These are phyloP conservation scores for Nipponacmea schrenckii DNA, from an alignment of 2,888 invertebrate genomes.

Conservation along the genomic window DNA sequence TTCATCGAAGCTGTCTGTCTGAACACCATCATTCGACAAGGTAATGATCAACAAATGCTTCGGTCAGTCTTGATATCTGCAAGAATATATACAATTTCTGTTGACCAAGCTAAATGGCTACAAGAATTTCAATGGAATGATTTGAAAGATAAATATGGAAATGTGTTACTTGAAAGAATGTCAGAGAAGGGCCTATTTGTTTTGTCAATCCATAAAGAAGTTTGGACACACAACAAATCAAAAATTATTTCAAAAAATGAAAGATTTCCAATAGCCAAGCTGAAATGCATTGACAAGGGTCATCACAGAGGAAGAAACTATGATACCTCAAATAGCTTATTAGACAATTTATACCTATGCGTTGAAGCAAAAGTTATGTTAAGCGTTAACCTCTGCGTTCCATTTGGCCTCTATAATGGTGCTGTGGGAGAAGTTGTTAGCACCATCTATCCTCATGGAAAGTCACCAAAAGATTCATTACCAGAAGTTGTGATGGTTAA, in stretches of 20 bases:
- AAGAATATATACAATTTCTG: neutral
- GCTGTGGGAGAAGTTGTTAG: conserved; percentile 29
- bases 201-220: conserved; percentile 28
- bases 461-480: conserved; percentile 21
- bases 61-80: conserved; percentile 15
- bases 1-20: conserved; percentile 26
- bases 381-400: conserved; percentile 28
- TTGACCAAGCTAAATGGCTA: neutral
- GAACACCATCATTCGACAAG: conserved; percentile 26
- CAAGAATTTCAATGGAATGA: conserved; percentile 1
- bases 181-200: conserved; percentile 28
- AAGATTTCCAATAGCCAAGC: conserved; percentile 23
- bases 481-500: conserved; percentile 39
- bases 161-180: conserved; percentile 19
- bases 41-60: conserved; percentile 18
- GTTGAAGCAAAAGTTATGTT: conserved; percentile 33
- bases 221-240: conserved; percentile 30
- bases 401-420: conserved; percentile 38
- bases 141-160: conserved; percentile 17
- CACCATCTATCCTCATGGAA: conserved; percentile 30
- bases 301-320: neutral
- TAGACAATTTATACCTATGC: conserved; percentile 23
- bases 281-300: neutral
- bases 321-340: conserved; percentile 21
- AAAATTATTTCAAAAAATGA: conserved; percentile 23